These are phyloP conservation scores for Entomobrya multifasciata DNA, from an alignment of 2,888 invertebrate species.

Conservation along the genomic window DNA sequence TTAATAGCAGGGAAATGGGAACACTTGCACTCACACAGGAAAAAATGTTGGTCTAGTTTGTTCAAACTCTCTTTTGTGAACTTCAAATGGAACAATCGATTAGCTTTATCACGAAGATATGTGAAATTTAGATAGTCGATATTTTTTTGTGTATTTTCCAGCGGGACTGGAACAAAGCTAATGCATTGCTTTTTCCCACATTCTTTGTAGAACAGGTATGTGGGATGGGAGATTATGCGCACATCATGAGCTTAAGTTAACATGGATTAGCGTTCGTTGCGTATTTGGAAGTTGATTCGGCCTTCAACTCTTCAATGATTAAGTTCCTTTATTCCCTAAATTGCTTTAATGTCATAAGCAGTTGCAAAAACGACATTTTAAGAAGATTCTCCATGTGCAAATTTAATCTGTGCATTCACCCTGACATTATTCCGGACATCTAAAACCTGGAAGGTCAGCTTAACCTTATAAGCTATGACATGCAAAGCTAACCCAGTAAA, in stretches of 20 bases:
- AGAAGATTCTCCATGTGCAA: not conserved
- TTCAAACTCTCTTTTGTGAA: slow-evolving; percentile 37
- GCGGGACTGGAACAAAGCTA: too few relatives aligned
- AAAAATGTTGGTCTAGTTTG: slow-evolving; percentile 57
- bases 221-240: too few relatives aligned
- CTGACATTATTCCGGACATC: not conserved
- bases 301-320: too few relatives aligned
- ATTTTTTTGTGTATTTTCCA: slow-evolving; percentile 4
- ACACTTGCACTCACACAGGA: not conserved
- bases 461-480: not conserved
- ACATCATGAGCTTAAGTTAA: too few relatives aligned
- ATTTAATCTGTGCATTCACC: not conserved
- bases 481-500: not conserved
- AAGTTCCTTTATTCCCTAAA: too few relatives aligned
- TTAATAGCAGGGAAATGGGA: too few relatives aligned
- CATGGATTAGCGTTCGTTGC: not conserved
- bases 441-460: slow-evolving; percentile 8
- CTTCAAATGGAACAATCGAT: slow-evolving; percentile 61
- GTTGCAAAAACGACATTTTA: too few relatives aligned
- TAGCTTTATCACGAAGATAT: slow-evolving; percentile 65
- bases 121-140: slow-evolving; percentile 52
- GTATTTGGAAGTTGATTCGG: too few relatives aligned
- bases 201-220: not conserved
- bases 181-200: slow-evolving; percentile 3
- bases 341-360: too few relatives aligned